Percentiles rank a stretch among this genome's conserved stretches.
These are phyloP conservation scores for Cyprinus carpio DNA, from an alignment of 2,113 vertebrate species.

Conservation along the genomic window DNA sequence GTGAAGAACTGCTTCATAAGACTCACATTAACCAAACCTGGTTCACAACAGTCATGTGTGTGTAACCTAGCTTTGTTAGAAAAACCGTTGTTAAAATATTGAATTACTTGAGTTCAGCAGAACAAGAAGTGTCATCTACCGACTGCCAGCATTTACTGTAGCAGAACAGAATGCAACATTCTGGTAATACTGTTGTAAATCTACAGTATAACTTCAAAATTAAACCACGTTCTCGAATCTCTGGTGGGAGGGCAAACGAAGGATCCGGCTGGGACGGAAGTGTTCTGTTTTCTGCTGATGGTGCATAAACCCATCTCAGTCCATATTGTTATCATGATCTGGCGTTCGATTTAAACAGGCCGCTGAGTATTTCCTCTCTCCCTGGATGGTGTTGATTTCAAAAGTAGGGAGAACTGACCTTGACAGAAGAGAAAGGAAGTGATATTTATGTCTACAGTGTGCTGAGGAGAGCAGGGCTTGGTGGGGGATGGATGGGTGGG, in stretches of 20 bases:
- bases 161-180: background rate
- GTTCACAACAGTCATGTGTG: no score
- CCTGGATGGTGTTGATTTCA: conserved; percentile 30
- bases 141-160: background rate
- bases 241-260: background rate
- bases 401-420: conserved; percentile 45
- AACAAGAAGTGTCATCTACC: background rate
- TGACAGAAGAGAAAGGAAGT: conserved; percentile 43
- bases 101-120: background rate
- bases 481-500: conserved; percentile 11
- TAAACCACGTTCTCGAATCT: background rate
- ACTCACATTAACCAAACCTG: no score
- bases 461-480: background rate
- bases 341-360: conserved; percentile 62
- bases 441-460: conserved; percentile 46
- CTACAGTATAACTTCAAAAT: background rate
- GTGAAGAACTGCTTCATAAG: background rate
- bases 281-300: conserved; percentile 57
- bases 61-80: background rate
- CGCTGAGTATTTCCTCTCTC: conserved; percentile 66
- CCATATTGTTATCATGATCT: conserved; percentile 35
- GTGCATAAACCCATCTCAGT: conserved; percentile 54
- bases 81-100: no score
- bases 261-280: background rate
- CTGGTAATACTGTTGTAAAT: background rate